Evolutionary conservation across 1,140 invertebrate species (phyloP).

Genomic region (Ceratitis capitata): DNA sequence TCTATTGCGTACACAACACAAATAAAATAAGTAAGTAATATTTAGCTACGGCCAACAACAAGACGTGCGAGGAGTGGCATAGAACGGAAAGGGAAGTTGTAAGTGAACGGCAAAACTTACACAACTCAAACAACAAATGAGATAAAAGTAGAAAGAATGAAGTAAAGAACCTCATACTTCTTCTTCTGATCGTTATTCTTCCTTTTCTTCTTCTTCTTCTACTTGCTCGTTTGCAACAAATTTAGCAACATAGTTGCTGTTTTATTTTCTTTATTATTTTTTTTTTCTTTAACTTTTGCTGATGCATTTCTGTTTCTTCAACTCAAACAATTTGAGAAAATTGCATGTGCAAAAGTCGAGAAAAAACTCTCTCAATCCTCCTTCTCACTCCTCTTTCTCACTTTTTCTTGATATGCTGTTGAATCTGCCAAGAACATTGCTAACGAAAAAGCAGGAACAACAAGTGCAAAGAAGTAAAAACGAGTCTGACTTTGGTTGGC

Average conservation of each 20-base stretch:
- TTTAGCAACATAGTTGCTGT: conserved; percentile 3
- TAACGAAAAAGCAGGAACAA: not conserved
- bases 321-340: not conserved
- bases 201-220: not conserved
- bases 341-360: not conserved
- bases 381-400: no score
- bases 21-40: no score
- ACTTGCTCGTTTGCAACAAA: not conserved
- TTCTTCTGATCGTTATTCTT: not conserved
- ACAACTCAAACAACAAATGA: not conserved
- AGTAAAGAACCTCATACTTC: no score
- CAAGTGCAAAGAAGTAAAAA: not conserved
- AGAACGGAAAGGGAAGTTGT: not conserved
- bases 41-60: no score
- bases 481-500: not conserved
- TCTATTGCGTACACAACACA: no score
- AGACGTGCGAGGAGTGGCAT: not conserved
- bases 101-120: not conserved
- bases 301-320: not conserved
- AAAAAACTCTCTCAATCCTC: no score
- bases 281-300: no score
- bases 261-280: no score
- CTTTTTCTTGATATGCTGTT: no score
- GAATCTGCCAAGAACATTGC: not conserved
- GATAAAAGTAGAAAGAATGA: not conserved